Evolutionary conservation across 2,113 vertebrate species (phyloP), one percentile per base, ranked within the genome.

Genomic region (Eubucco bourcierii): DNA sequence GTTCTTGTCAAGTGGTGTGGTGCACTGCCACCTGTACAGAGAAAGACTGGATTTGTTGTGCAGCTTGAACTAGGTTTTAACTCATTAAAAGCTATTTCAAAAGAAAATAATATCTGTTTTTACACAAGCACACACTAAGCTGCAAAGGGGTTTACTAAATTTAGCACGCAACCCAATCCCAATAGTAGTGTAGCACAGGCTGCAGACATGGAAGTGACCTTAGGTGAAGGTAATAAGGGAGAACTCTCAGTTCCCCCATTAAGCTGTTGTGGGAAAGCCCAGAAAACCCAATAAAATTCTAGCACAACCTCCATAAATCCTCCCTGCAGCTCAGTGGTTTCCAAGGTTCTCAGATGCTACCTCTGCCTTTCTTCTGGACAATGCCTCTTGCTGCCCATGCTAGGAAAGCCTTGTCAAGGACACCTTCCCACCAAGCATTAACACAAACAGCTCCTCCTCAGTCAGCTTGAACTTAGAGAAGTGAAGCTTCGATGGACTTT

Each of bases 131-230:
- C 31, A 28, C 17, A 14, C 56, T 61, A 85, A 91, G 94, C 93
- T 90, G 66, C 46, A 50, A 94, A 82, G 80, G 56, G 55, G 60
- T 74, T 84, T 94, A 82, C 94, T 97, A 96, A 94, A 90, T 90
- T 90, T 94, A 95, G 93, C 90, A 56, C 0, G 75, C 60, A 95
- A 96, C 61, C 67, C 92, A 92, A 93, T 65, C 78, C 95, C 14
- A 31, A 65, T 0, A 1, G 59, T 20, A 44, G 33, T 2, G 6
- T 11, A 87, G 76, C 78, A 80, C 10, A 65, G 50, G 90, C 84
- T 89, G 72, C 25, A 33, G 84, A 83, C 11, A 77, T 29, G 84
- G 92, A 93, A 93, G 46, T 80, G 89, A 95, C 82, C 74, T 90
- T 58, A 93, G 12, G 29, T 6, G 47, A 86, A 61, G 55, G 82